These are phyloP conservation scores for Pardosa pseudoannulata DNA, from an alignment of 2,888 invertebrate species.

Conservation along the genomic window DNA sequence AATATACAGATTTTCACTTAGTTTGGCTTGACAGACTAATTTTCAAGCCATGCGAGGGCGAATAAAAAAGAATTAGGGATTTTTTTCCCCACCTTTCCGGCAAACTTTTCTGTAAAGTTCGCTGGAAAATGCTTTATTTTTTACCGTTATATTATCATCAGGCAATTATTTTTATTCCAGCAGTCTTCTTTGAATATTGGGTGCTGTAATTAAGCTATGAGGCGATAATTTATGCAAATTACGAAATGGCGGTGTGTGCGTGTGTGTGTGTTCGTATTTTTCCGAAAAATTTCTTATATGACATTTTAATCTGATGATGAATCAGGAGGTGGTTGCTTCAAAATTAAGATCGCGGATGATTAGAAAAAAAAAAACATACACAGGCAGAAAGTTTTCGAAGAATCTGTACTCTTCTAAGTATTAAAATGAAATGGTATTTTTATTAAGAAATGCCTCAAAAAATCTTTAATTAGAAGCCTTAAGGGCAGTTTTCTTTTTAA, in stretches of 20 bases:
- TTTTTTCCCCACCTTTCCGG: constrained; percentile 17
- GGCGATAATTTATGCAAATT: constrained; percentile 72
- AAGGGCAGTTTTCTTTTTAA: too few relatives aligned
- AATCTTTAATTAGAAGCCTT: neutral
- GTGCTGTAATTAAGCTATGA: constrained; percentile 70
- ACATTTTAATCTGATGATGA: constrained; percentile 70
- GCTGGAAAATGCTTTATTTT: constrained; percentile 60
- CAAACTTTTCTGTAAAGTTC: constrained; percentile 69
- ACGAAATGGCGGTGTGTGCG: constrained; percentile 28
- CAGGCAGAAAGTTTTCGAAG: neutral
- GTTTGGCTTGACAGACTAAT: constrained; percentile 60
- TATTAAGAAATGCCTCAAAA: neutral
- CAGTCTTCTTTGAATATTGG: constrained; percentile 58
- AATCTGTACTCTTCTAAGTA: neutral
- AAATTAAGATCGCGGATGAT: constrained; percentile 50
- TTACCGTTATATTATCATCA: constrained; percentile 52
- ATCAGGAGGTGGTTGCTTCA: constrained; percentile 36
- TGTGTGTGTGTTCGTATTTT: constrained; percentile 48
- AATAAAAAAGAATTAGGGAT: constrained; percentile 31
- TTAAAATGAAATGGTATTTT: constrained; percentile 17
- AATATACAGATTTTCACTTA: constrained; percentile 70
- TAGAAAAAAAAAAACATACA: constrained; percentile 1
- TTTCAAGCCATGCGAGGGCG: constrained; percentile 42
- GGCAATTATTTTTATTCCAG: constrained; percentile 68
- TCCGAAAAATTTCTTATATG: constrained; percentile 72